Conservation (phyloP, 1,140 invertebrate species). For the Drosophila simulans region DNA sequence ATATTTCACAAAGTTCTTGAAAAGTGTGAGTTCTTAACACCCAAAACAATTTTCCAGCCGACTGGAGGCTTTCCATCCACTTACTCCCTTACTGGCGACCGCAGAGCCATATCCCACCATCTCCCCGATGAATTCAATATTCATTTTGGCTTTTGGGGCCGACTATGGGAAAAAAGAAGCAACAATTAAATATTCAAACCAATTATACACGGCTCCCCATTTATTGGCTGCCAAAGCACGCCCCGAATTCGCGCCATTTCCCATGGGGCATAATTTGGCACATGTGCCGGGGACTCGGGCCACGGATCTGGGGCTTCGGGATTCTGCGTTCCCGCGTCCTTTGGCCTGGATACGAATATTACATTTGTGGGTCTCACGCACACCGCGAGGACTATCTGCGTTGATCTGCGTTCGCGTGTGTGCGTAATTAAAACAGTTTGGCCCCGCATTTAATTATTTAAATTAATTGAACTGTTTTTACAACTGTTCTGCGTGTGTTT, state of each 20-base stretch:
- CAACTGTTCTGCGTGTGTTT: slow-evolving; percentile 50
- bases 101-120: slow-evolving; percentile 4
- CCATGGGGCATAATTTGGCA: slow-evolving; percentile 48
- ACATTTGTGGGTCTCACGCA: slow-evolving; percentile 26
- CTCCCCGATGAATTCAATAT: slow-evolving; percentile 32
- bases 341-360: slow-evolving; percentile 35
- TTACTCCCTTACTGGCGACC: neutral
- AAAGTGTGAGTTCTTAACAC: neutral
- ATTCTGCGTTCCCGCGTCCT: neutral
- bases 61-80: neutral
- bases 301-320: neutral
- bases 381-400: slow-evolving; percentile 1
- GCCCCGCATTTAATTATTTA: slow-evolving; percentile 77
- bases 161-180: slow-evolving; percentile 4
- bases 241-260: slow-evolving; percentile 44
- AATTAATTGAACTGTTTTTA: slow-evolving; percentile 82
- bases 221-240: slow-evolving; percentile 61
- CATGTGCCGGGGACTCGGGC: slow-evolving; percentile 20
- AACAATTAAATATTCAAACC: slow-evolving; percentile 69
- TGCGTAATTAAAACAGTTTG: slow-evolving; percentile 79
- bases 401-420: slow-evolving; percentile 26
- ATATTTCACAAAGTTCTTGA: neutral
- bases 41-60: neutral
- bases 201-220: slow-evolving; percentile 46
- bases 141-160: slow-evolving; percentile 15